These are phyloP conservation scores for Tenodera sinensis DNA, from an alignment of 2,888 invertebrate genomes.

Conservation along the genomic window DNA sequence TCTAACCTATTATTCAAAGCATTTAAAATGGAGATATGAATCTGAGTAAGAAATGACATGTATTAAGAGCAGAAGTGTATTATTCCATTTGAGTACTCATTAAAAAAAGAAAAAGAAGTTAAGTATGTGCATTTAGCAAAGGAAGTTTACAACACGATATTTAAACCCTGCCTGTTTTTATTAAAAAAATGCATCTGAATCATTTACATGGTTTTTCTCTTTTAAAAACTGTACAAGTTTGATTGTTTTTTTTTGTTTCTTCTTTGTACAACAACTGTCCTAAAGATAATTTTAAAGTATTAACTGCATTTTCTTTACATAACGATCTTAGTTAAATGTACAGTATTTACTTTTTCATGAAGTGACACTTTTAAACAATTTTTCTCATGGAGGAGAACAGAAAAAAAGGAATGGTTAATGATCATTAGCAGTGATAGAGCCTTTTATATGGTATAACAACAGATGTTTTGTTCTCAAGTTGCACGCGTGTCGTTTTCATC, in stretches of 20 bases:
- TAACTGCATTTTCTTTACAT: conserved; percentile 13
- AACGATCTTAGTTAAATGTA: conserved; percentile 16
- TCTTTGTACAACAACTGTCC: conserved; percentile 22
- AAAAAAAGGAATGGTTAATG: background rate
- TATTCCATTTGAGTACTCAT: background rate
- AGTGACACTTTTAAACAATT: background rate
- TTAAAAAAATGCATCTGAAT: background rate
- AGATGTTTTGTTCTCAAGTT: background rate
- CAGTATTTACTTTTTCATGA: conserved; percentile 9
- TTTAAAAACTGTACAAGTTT: conserved; percentile 25
- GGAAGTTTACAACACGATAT: background rate
- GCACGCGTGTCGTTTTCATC: background rate
- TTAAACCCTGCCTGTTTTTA: conserved; percentile 12
- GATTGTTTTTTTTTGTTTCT: background rate
- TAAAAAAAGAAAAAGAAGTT: background rate
- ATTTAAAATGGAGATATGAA: background rate
- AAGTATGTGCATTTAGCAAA: background rate
- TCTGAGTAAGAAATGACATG: background rate
- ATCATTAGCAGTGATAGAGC: conserved; percentile 15
- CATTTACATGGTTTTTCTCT: conserved; percentile 2
- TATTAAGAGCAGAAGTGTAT: background rate
- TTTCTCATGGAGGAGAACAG: background rate
- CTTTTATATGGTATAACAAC: conserved; percentile 9
- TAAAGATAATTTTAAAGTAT: conserved; percentile 12
- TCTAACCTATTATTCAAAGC: background rate